A percentile compares a stretch with the other conserved stretches of the same genome.
Evolutionary conservation across 1,140 invertebrate species (phyloP).

Genomic region (Hydropsyche tenuis): DNA sequence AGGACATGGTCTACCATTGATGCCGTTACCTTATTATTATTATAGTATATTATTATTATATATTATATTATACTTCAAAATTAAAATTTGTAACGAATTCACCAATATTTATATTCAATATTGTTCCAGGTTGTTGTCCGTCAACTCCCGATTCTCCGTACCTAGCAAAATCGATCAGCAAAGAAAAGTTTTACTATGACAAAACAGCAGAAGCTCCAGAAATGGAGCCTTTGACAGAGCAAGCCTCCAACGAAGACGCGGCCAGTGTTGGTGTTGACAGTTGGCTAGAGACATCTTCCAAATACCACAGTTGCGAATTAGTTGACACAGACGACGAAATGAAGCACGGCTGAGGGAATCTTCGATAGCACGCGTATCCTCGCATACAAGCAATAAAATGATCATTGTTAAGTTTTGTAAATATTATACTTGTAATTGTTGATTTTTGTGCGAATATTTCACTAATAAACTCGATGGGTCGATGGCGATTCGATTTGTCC

Average conservation of each 20-base stretch:
- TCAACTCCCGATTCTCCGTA: slow-evolving; percentile 54
- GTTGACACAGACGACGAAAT: slow-evolving; percentile 68
- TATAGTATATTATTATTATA: too few species aligned
- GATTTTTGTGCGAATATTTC: too few species aligned
- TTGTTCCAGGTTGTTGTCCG: slow-evolving; percentile 49
- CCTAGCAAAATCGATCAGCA: slow-evolving; percentile 56
- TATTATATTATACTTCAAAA: too few species aligned
- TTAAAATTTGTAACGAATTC: too few species aligned
- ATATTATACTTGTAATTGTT: too few species aligned
- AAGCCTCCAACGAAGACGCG: slow-evolving; percentile 71
- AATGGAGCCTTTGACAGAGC: slow-evolving; percentile 67
- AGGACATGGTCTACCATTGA: too few species aligned
- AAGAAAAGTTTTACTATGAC: slow-evolving; percentile 53
- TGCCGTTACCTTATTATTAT: too few species aligned
- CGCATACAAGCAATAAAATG: too few species aligned
- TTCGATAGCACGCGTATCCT: too few species aligned
- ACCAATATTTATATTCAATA: slow-evolving; percentile 23
- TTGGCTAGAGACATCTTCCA: slow-evolving; percentile 75
- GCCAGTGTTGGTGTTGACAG: slow-evolving; percentile 70
- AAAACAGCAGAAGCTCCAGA: slow-evolving; percentile 57
- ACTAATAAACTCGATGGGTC: too few species aligned
- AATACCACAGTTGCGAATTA: slow-evolving; percentile 75
- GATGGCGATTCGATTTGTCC: too few species aligned
- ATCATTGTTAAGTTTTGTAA: too few species aligned
- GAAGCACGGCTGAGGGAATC: slow-evolving; percentile 52